Evolutionary conservation across 2,888 invertebrate genomes (phyloP).

Genomic region (Lasioglossum oenotherae): DNA sequence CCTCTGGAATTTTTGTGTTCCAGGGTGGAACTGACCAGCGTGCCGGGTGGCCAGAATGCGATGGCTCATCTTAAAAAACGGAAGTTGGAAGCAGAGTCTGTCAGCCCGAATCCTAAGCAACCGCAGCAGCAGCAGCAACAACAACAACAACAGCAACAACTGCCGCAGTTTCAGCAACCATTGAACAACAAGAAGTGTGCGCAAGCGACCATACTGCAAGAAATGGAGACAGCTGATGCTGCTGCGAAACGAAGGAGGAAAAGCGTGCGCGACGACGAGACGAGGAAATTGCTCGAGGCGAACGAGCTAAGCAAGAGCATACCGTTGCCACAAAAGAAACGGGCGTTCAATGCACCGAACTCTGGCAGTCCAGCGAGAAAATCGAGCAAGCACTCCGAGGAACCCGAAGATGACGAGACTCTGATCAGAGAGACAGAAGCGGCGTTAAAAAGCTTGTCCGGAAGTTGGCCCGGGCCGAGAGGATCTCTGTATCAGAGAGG

Average conservation of each 20-base stretch:
- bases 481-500: constrained; percentile 87
- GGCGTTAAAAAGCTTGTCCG: constrained; percentile 93
- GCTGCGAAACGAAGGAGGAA: constrained; percentile 85
- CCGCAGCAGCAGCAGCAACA: constrained; percentile 69
- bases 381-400: constrained; percentile 80
- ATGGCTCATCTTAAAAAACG: constrained; percentile 90
- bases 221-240: constrained; percentile 85
- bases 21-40: constrained; percentile 85
- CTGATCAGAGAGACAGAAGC: constrained; percentile 95
- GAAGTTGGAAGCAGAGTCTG: constrained; percentile 87
- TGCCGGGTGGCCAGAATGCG: constrained; percentile 86
- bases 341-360: constrained; percentile 84
- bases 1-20: constrained; percentile 84
- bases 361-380: constrained; percentile 85
- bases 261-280: constrained; percentile 82
- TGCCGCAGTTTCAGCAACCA: constrained; percentile 55
- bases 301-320: constrained; percentile 82
- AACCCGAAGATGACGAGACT: constrained; percentile 91
- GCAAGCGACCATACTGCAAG: constrained; percentile 83
- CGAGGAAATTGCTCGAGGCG: constrained; percentile 77
- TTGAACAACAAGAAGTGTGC: constrained; percentile 81
- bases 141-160: constrained; percentile 61
- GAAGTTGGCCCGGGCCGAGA: constrained; percentile 92
- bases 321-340: constrained; percentile 87
- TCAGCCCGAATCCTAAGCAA: constrained; percentile 78